phyloP scores from a whole-genome alignment of 2,113 vertebrate species.

The rat (Rattus norvegicus) region GRCr8 NC_086039.1:38763501-38764000 shows the following conservation, averaged over 20 bases:
- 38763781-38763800: constrained; percentile 30
- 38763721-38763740: constrained; percentile 57
- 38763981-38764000: background rate
- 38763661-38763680: constrained; percentile 61
- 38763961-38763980: background rate
- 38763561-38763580: constrained; percentile 39
- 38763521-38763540: constrained; percentile 4
- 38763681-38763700: constrained; percentile 47
- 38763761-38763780: constrained; percentile 41
- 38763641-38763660: constrained; percentile 51
- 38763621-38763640: constrained; percentile 63
- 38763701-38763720: constrained; percentile 49
- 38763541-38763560: background rate
- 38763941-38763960: background rate
- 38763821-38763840: constrained; percentile 8
- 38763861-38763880: background rate
- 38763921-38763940: background rate
- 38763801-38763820: background rate
- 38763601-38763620: background rate
- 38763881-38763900: background rate
- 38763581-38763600: constrained; percentile 51
- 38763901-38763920: background rate
- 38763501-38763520: constrained; percentile 15
- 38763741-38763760: constrained; percentile 62
- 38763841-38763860: background rate